Conservation (phyloP, 1,140 invertebrate genomes). For the Eulimnadia texana region DNA sequence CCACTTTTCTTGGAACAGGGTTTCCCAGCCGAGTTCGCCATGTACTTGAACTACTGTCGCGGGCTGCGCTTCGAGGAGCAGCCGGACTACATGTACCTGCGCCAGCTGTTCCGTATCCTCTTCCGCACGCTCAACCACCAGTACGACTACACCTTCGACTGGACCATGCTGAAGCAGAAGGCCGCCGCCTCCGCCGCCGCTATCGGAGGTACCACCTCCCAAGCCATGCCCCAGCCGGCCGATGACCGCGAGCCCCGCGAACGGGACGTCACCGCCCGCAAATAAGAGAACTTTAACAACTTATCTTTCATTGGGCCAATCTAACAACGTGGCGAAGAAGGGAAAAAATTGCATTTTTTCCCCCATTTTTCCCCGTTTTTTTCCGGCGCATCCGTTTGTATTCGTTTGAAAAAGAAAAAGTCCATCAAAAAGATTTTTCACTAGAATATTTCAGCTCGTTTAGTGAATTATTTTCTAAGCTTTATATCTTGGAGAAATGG, state of each 20-base stretch:
- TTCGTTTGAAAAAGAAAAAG: too few species aligned
- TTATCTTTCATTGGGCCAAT: too few species aligned
- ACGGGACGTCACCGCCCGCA: conserved; percentile 8
- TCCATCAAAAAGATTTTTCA: too few species aligned
- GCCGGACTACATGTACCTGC: conserved; percentile 95
- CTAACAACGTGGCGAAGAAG: too few species aligned
- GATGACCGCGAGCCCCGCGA: conserved; percentile 9
- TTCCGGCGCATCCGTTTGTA: too few species aligned
- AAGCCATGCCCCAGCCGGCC: conserved; percentile 14
- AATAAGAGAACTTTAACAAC: too few species aligned
- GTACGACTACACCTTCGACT: conserved; percentile 99
- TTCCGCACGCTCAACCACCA: conserved; percentile 98
- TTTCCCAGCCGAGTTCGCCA: conserved; percentile 90
- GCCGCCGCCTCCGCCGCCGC: conserved; percentile 29
- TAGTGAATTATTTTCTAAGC: too few species aligned
- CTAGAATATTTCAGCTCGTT: too few species aligned
- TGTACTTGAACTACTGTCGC: conserved; percentile 96
- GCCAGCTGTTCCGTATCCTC: conserved; percentile 92
- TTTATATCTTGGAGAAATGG: too few species aligned
- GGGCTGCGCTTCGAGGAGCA: conserved; percentile 89
- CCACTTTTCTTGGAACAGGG: too few species aligned
- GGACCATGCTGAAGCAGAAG: conserved; percentile 97
- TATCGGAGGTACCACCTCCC: conserved; percentile 21
- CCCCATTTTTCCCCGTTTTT: too few species aligned
- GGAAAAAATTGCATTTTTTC: too few species aligned